phyloP scores from a whole-genome alignment of 2,888 invertebrate genomes.

The Aplocera efformata region DNA sequence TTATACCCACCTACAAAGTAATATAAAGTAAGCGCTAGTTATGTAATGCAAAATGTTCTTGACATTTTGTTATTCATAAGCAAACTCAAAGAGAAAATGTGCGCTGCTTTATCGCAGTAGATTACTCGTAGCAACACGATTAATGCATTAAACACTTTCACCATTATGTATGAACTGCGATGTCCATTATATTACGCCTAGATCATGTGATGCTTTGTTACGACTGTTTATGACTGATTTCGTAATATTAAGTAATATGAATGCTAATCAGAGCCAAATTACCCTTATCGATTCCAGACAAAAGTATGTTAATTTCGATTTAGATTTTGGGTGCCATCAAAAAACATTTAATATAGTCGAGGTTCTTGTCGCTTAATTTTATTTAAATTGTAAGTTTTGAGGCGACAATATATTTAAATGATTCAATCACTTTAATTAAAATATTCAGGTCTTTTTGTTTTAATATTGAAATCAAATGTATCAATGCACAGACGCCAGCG shows the following conservation, averaged over 20 bases:
- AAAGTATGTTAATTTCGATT: too few species aligned
- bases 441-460: too few species aligned
- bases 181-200: conserved; percentile 21
- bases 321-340: too few species aligned
- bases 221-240: conserved; percentile 11
- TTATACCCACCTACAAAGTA: too few species aligned
- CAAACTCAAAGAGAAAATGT: conserved; percentile 7
- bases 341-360: too few species aligned
- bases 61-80: conserved; percentile 10
- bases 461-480: too few species aligned
- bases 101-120: conserved; percentile 8
- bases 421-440: too few species aligned
- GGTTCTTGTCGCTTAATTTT: too few species aligned
- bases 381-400: too few species aligned
- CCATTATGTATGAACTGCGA: conserved; percentile 20
- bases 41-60: conserved; percentile 3
- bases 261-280: conserved; percentile 1
- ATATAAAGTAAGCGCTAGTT: not conserved
- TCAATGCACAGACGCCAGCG: too few species aligned
- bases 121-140: conserved; percentile 16
- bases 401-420: too few species aligned
- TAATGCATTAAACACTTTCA: conserved; percentile 26
- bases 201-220: conserved; percentile 18
- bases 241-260: not conserved
- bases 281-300: too few species aligned